Evolutionary conservation across 2,888 invertebrate species (phyloP), one percentile per base, ranked within the genome.

Genomic region (Gibbula magus): DNA sequence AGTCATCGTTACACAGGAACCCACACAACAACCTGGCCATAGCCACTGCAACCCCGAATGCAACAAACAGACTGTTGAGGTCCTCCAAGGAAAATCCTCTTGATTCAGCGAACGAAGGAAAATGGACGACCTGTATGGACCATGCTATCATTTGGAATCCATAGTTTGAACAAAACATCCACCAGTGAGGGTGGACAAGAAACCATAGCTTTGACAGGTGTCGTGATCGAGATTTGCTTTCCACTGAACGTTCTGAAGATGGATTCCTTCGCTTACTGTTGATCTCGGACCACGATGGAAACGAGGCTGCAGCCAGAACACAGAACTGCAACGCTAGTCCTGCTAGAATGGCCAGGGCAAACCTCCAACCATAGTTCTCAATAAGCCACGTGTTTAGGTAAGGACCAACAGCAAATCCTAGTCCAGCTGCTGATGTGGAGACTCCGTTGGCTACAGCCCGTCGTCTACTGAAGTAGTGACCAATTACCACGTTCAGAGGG

Each of bases 401-500:
- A 0, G 83, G 81, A 0, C 54, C 54, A 0, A 53, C 25, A 18
- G 39, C 25, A 77, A 82, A n/a, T 5, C 80, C 83, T 13, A 80
- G 5, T 0, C 83, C 82, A 0, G 81, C 77, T 3, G 83, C 74
- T 45, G 77, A 77, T 61, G 80, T 45, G 0, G 77, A 67, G 35
- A 83, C 29, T 8, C 83, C 83, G 61, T 79, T 83, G 74, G 81
- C 83, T 52, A 84, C 2, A 22, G 79, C 70, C 16, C 79, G 77
- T 20, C 67, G 78, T 51, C 79, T 74, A 20, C 73, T 75, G 74
- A 84, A 83, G 74, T 83, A 79, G 51, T 67, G 74, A 61, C 81
- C 79, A 29, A 80, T 53, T 74, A 83, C 66, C 8, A 83, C 79
- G 18, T 81, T 77, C 0, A 74, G n/a, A 0, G 84, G 80, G 1